Conservation (phyloP, 2,113 vertebrate genomes). For the Urocynchramus pylzowi region DNA sequence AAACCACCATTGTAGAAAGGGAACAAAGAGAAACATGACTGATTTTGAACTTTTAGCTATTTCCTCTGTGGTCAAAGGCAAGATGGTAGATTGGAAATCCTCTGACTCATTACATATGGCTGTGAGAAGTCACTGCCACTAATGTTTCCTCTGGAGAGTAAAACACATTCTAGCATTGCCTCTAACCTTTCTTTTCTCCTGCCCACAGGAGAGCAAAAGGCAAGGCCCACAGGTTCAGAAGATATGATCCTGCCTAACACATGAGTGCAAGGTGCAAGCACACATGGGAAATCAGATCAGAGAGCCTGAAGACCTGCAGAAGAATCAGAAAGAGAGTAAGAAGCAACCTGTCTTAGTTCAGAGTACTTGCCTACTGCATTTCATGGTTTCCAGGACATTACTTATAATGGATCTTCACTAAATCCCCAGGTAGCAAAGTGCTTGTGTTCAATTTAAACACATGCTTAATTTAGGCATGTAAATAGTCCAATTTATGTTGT, state of each 20-base stretch:
- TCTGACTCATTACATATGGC: background rate
- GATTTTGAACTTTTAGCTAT: background rate
- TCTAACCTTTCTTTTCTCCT: background rate
- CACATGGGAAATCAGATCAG: background rate
- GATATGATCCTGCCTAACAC: rapidly evolving
- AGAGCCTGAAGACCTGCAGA: background rate
- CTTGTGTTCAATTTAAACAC: background rate
- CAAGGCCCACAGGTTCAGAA: background rate
- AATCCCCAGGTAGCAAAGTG: background rate
- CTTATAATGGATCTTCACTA: background rate
- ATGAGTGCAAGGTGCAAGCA: rapidly evolving
- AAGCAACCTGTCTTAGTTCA: background rate
- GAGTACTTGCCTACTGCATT: background rate
- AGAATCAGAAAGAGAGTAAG: background rate
- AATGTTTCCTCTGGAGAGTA: background rate
- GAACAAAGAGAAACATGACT: background rate
- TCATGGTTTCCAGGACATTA: background rate
- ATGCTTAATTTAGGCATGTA: background rate
- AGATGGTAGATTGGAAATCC: background rate
- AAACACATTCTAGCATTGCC: rapidly evolving
- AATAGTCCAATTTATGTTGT: background rate
- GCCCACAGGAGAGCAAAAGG: background rate
- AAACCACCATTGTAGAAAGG: background rate
- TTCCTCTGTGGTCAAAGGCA: background rate
- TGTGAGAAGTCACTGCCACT: background rate